phyloP scores from a whole-genome alignment of 2,888 invertebrate species.

The Hemistola chrysoprasaria region DNA sequence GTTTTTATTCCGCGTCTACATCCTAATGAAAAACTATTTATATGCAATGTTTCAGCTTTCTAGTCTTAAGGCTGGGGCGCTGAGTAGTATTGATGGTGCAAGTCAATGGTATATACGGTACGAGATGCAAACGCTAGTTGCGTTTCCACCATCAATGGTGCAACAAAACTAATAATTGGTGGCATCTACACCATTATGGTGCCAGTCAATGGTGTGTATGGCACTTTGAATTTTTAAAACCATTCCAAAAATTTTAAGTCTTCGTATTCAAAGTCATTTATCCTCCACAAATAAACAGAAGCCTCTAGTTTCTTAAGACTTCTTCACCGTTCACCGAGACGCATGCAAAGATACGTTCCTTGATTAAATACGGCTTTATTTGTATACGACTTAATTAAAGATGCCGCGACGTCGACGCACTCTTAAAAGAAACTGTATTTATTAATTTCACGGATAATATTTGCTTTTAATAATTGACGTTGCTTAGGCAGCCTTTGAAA shows the following conservation, averaged over 20 bases:
- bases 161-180: too few relatives aligned
- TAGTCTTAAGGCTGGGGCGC: too few relatives aligned
- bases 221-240: too few relatives aligned
- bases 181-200: too few relatives aligned
- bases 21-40: too few relatives aligned
- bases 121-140: too few relatives aligned
- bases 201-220: too few relatives aligned
- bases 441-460: slow-evolving; percentile 76
- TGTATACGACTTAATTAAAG: slow-evolving; percentile 72
- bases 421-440: slow-evolving; percentile 76
- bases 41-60: too few relatives aligned
- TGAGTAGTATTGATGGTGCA: too few relatives aligned
- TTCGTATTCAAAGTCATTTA: slow-evolving; percentile 41
- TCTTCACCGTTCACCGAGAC: slow-evolving; percentile 72
- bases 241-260: slow-evolving; percentile 31
- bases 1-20: too few relatives aligned
- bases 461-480: slow-evolving; percentile 71
- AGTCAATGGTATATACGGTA: too few relatives aligned
- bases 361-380: slow-evolving; percentile 71
- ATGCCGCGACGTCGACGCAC: slow-evolving; percentile 54
- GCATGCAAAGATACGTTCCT: slow-evolving; percentile 71
- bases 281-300: slow-evolving; percentile 53
- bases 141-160: too few relatives aligned
- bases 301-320: slow-evolving; percentile 70
- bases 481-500: slow-evolving; percentile 48